phyloP scores from a whole-genome alignment of 2,888 invertebrate species.

The Coleophora flavipennella region DNA sequence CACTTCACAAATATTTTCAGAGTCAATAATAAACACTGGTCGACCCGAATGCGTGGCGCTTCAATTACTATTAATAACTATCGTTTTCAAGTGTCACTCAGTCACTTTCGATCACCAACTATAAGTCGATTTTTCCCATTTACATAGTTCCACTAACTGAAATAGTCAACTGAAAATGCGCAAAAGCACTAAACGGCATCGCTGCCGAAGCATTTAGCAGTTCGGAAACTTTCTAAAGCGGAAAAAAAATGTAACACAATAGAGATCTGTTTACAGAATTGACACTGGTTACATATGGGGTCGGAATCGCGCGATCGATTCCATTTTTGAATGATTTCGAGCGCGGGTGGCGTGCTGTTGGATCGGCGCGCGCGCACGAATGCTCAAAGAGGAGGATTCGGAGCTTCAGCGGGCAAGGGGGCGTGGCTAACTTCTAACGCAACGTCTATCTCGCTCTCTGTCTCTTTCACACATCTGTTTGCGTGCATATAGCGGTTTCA shows the following conservation, averaged over 20 bases:
- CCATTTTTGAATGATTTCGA: slow-evolving; percentile 37
- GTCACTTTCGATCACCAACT: slow-evolving; percentile 59
- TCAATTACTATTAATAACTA: slow-evolving; percentile 43
- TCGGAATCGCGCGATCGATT: slow-evolving; percentile 42
- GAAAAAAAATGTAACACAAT: slow-evolving; percentile 7
- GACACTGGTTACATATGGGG: slow-evolving; percentile 34
- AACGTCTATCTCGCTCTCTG: slow-evolving; percentile 49
- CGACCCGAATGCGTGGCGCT: slow-evolving; percentile 33
- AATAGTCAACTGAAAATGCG: slow-evolving; percentile 50
- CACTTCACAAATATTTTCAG: slow-evolving; percentile 48
- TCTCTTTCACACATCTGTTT: slow-evolving; percentile 28
- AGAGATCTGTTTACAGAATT: background rate
- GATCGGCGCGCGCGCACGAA: slow-evolving; percentile 68
- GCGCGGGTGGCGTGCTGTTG: slow-evolving; percentile 45
- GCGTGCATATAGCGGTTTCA: slow-evolving; percentile 24
- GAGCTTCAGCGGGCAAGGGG: slow-evolving; percentile 44
- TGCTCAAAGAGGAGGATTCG: slow-evolving; percentile 62
- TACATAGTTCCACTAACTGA: slow-evolving; percentile 46
- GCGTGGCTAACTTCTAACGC: slow-evolving; percentile 67
- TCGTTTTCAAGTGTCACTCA: slow-evolving; percentile 58
- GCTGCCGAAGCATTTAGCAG: slow-evolving; percentile 13
- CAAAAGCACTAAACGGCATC: slow-evolving; percentile 27
- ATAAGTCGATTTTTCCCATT: slow-evolving; percentile 37
- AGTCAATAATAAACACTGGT: slow-evolving; percentile 37
- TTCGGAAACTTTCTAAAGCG: slow-evolving; percentile 9